A percentile compares a stretch with the other conserved stretches of the same genome.
Evolutionary conservation across 2,113 vertebrate genomes (phyloP).

Genomic region (Cheirogaleus medius): DNA sequence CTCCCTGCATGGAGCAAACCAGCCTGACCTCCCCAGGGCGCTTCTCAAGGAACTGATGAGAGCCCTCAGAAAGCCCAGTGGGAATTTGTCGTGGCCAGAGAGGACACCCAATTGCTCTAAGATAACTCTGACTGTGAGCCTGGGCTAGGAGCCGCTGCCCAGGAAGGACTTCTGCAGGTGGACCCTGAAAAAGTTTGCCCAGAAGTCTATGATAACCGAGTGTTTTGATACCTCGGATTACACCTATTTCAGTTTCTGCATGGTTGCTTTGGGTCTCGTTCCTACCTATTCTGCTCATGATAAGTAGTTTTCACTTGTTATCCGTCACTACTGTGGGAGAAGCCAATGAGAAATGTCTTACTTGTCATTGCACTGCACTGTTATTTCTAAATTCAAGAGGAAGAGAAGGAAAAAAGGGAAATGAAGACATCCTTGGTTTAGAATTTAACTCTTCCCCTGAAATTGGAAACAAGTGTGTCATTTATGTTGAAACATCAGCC

Average conservation of each 20-base stretch:
- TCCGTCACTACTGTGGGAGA: rapidly evolving
- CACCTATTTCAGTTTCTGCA: neutral
- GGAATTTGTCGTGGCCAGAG: neutral
- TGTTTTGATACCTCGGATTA: rapidly evolving
- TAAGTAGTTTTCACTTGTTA: neutral
- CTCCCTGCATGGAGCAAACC: neutral
- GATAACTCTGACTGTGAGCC: neutral
- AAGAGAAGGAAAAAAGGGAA: neutral
- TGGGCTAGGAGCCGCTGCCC: too few species aligned
- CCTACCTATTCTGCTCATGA: neutral
- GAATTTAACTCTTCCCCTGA: slow-evolving; percentile 34
- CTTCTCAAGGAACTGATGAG: neutral
- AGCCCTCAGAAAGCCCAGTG: neutral
- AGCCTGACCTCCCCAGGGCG: too few species aligned
- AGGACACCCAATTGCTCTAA: neutral
- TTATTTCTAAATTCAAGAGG: slow-evolving; percentile 33
- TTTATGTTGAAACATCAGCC: slow-evolving; percentile 37
- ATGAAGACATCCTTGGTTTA: slow-evolving; percentile 18
- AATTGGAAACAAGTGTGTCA: neutral
- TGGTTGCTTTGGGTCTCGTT: rapidly evolving
- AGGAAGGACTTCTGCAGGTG: neutral
- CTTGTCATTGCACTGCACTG: neutral
- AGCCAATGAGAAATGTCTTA: neutral
- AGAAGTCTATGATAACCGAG: neutral
- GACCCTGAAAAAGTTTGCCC: neutral